Base-by-base conservation (phyloP, 2,797 vertebrate species). In the Lophura swinhoii region DNA sequence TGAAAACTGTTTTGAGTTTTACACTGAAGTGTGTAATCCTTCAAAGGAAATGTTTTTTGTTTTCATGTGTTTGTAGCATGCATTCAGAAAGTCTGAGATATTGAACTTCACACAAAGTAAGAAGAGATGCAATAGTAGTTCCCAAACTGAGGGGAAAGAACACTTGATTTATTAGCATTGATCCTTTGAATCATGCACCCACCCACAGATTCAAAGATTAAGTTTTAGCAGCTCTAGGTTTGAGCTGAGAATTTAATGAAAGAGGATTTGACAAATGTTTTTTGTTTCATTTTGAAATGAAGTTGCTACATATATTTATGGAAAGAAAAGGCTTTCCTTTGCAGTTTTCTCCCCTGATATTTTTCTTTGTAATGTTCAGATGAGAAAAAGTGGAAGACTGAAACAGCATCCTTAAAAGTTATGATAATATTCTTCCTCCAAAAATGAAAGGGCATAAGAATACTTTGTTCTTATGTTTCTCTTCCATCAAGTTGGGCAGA, bases 101-200 rank as follows among this genome's bases (percentile, higher is more conserved):
- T 22, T 82, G 39, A 81, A 84, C 60, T 67, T 70, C 28, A 53
- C 3, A 6, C 12, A 39, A 78, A 28, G 26, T 64, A 78, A 46
- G 48, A 53, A 37, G 13, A 73, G 37, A 33, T 84, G 44, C 14
- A 21, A 46, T 14, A 53, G 12, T 63, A 12, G 18, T 43, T 84
- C 35, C 35, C 31, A 88, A 88, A 91, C 12, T 18, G 49, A 71
- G 8, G 43, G 46, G 72, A 82, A 85, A 66, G 35, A 39, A 70
- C 74, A 43, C 77, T 53, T 83, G 22, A 72, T 94, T 90, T 84
- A 78, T 93, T 73, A 75, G 48, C 41, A 48, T 31, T 66, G 28
- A 44, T 77, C 74, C 46, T 85, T 23, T 80, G 88, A 92, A 68
- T 96, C 84, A 86, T 43, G 41, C 37, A 66, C 15, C 62, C 68